phyloP scores from a whole-genome alignment of 2,113 vertebrate species.

The Cygnus atratus region DNA sequence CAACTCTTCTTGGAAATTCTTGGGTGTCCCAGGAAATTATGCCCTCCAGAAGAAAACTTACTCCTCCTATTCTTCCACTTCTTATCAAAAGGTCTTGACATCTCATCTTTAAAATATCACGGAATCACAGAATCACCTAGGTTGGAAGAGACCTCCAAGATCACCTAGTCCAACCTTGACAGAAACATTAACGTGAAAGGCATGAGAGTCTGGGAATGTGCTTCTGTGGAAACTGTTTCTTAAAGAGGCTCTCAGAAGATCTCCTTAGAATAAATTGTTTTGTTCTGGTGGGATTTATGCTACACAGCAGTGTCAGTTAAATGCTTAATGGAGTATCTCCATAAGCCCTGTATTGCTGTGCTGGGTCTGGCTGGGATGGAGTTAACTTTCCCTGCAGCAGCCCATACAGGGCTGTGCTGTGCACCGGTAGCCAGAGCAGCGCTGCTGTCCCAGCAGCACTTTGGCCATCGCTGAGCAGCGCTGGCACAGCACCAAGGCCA shows the following conservation, averaged over 20 bases:
- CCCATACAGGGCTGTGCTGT: no score
- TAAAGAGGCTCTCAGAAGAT: background rate
- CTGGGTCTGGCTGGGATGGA: no score
- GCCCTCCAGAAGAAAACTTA: background rate
- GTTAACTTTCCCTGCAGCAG: no score
- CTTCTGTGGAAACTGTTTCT: background rate
- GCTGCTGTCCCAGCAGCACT: no score
- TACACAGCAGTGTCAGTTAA: background rate
- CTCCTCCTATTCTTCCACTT: background rate
- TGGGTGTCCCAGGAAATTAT: background rate
- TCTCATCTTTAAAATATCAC: background rate
- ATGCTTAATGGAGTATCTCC: background rate
- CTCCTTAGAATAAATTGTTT: background rate
- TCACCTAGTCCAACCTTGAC: background rate
- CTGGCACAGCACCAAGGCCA: no score
- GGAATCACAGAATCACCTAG: no score
- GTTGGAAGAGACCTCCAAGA: no score
- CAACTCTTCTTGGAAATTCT: background rate
- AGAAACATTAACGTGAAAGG: background rate
- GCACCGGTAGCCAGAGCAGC: no score
- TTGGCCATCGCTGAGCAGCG: no score
- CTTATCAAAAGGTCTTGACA: background rate
- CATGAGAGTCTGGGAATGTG: background rate
- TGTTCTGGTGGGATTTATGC: background rate
- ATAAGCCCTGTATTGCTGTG: background rate